Base-by-base conservation (phyloP, 2,113 vertebrate genomes). In the Glareola pratincola region DNA sequence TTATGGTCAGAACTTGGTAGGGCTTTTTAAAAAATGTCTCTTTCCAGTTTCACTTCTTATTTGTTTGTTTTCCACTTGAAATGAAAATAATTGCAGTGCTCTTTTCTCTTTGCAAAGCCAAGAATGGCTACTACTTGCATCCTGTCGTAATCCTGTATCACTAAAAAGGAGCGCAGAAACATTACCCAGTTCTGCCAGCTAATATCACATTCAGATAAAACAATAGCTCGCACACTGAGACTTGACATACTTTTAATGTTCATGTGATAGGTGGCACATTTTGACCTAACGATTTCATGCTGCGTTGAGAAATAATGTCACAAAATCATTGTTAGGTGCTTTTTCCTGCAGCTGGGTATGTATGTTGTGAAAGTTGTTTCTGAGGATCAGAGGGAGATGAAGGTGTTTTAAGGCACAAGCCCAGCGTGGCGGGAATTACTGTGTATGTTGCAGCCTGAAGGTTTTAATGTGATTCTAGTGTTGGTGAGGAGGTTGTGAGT, bases 211-310 rank as follows among this genome's bases (percentile, higher is more conserved):
- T 96, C 86, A 92, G 95, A 95, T 97, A 96, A 97, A 96, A 96
- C 97, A 97, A 97, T 97, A 95, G 91, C 84, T 95, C 14, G 26
- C 95, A 90, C 92, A 93, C 95, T 96, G 97, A 96, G 95, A 96
- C 91, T 96, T 96, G 97, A 97, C 95, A 95, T 73, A 97, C 96
- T 96, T 97, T 97, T 95, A 96, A 96, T 97, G 94, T 96, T 96
- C 96, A 54, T 97, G 93, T 97, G 95, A 94, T 94, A 97, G 89
- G 96, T 97, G 94, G 94, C 94, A 97, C 96, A 57, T 97, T 96
- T 94, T 97, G 97, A 97, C 94, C 96, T 97, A 97, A 96, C 30
- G 95, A 95, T 97, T 97, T 96, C 97, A 88, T 85, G 96, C 94
- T 97, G 94, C 0, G 41, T 93, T 83, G 93, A 94, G 91, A 94